Percentiles rank a stretch among this genome's conserved stretches.
Evolutionary conservation across 2,888 invertebrate species (phyloP).

Genomic region (Thera britannica): DNA sequence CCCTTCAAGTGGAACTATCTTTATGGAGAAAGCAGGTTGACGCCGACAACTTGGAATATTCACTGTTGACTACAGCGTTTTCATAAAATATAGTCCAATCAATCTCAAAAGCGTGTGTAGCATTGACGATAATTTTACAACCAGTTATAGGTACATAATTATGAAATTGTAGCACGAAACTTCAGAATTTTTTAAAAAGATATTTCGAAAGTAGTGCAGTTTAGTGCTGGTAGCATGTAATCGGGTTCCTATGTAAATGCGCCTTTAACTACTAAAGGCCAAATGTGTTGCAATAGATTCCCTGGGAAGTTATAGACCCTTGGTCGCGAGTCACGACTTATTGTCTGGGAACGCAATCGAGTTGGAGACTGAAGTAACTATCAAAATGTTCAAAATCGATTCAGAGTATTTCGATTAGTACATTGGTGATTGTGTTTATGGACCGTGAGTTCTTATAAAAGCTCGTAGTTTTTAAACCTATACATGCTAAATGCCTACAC

Average conservation of each 20-base stretch:
- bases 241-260: constrained; percentile 14
- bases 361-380: constrained; percentile 4
- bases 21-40: constrained; percentile 11
- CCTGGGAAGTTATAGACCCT: constrained; percentile 43
- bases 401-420: too few relatives aligned
- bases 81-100: too few relatives aligned
- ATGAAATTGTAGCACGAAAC: too few relatives aligned
- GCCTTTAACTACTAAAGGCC: constrained; percentile 8
- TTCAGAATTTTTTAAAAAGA: not conserved
- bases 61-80: too few relatives aligned
- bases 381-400: not conserved
- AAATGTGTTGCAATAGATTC: constrained; percentile 34
- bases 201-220: not conserved
- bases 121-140: too few relatives aligned
- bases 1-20: constrained; percentile 43
- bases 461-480: too few relatives aligned
- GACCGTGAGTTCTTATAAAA: too few relatives aligned
- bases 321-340: constrained; percentile 61
- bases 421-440: too few relatives aligned
- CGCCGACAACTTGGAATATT: not conserved
- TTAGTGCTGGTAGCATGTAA: not conserved
- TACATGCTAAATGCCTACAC: too few relatives aligned
- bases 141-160: too few relatives aligned
- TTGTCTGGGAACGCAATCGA: constrained; percentile 22
- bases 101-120: too few relatives aligned